Base-by-base conservation (phyloP, 2,113 vertebrate species). In the Perognathus longimembris region DNA sequence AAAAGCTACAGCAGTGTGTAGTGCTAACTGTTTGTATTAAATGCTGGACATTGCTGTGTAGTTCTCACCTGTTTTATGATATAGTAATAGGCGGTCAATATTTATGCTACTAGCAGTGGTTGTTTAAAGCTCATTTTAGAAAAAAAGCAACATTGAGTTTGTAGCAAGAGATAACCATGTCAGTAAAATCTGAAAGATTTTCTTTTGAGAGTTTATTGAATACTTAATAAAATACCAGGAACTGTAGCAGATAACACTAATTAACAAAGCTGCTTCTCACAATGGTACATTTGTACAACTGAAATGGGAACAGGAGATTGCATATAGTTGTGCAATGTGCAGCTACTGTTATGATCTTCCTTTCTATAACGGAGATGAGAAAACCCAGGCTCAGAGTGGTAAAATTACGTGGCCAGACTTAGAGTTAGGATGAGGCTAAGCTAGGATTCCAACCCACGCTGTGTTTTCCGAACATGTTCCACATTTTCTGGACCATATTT, bases 101-200 rank as follows among this genome's bases (percentile, higher is more conserved):
- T 77, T 92, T 84, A 80, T 42, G 14, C 32, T 75, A 77, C 81
- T 95, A 36, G 93, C 59, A 85, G 45, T 57, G 5, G 57, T 54
- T 34, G 87, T 87, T 95, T 73, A 92, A 95, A 91, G 57, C 71
- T 91, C 77, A 84, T 92, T 89, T 94, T 80, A 91, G 87, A 77
- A 95, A 94, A 89, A 88, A 59, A 73, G 34, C 86, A 63, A 74
- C 70, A 81, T 32, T 66, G 64, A 83, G 71, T 89, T 80, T 87
- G 84, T 89, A 90, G 69, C 34, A 84, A 32, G 24, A 63, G 84
- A 73, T 91, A 34, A 91, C 92, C 91, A 42, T 70, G 36, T 79
- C n/a, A 42, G 50, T 74, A 77, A 86, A 95, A 79, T 83, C 28
- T 28, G 63, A 63, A 71, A 79, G 42, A 10, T 54, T 90, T 90